Percentiles rank a stretch among this genome's conserved stretches.
Evolutionary conservation across 2,888 invertebrate species (phyloP).

Genomic region (Hermaeophaga mercurialis): DNA sequence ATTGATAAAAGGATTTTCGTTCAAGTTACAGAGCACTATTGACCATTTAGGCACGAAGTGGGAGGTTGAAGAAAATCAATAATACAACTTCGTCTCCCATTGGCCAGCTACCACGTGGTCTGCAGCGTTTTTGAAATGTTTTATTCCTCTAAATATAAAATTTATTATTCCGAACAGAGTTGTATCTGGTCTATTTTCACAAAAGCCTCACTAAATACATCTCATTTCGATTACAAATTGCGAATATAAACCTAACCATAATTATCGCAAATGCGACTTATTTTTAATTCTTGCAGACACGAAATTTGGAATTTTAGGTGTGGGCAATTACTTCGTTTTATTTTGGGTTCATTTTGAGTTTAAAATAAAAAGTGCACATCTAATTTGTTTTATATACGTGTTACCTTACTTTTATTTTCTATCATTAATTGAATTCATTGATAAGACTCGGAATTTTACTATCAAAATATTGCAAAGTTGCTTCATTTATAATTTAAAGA

Average conservation of each 20-base stretch:
- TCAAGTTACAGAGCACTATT: background rate
- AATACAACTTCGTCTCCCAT: background rate
- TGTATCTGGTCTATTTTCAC: too few species aligned
- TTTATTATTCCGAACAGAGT: background rate
- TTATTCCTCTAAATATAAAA: background rate
- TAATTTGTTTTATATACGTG: background rate
- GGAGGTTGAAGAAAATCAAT: slow-evolving; percentile 7
- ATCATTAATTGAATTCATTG: background rate
- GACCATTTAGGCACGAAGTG: slow-evolving; percentile 5
- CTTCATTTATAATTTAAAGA: slow-evolving; percentile 1
- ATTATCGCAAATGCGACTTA: too few species aligned
- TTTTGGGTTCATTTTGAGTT: too few species aligned
- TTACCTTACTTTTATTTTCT: background rate
- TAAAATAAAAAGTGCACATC: too few species aligned
- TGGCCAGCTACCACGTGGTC: slow-evolving; percentile 2
- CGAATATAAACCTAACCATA: too few species aligned
- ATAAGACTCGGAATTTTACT: background rate
- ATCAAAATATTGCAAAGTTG: slow-evolving; percentile 16
- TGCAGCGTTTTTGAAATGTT: background rate
- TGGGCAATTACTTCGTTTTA: too few species aligned
- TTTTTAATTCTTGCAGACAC: too few species aligned
- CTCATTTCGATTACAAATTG: too few species aligned
- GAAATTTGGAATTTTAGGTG: too few species aligned
- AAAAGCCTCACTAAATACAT: too few species aligned
- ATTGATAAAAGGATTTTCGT: too few species aligned